phyloP scores from a whole-genome alignment of 2,113 vertebrate genomes.

The Ivindomyrus marchei region DNA sequence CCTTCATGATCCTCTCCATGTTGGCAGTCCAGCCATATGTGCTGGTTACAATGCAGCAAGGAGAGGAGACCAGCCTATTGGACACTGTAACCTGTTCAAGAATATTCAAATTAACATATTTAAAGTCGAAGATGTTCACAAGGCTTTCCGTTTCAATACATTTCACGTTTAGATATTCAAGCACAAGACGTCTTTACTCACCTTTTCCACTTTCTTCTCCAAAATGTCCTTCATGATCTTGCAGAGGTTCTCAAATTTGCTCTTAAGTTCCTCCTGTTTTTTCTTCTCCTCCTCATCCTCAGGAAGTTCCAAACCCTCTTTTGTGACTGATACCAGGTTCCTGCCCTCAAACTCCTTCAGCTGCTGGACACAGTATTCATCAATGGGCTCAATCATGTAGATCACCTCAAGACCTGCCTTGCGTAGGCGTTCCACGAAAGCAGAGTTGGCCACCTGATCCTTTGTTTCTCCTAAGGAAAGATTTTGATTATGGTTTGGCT shows the following conservation, averaged over 20 bases:
- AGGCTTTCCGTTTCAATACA: background rate
- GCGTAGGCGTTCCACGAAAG: conserved; percentile 71
- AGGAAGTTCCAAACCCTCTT: conserved; percentile 74
- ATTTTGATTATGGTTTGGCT: background rate
- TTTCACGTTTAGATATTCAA: background rate
- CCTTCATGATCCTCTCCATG: conserved; percentile 81
- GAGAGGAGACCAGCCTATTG: conserved; percentile 70
- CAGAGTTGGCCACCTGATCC: conserved; percentile 73
- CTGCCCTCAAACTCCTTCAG: conserved; percentile 77
- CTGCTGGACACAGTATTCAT: conserved; percentile 76
- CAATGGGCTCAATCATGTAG: conserved; percentile 77
- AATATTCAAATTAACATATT: background rate
- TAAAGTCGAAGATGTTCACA: background rate
- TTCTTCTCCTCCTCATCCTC: conserved; percentile 78
- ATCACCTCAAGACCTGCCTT: conserved; percentile 74
- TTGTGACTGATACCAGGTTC: conserved; percentile 74
- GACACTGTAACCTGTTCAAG: conserved; percentile 65
- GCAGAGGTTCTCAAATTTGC: conserved; percentile 72
- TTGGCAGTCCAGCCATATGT: conserved; percentile 76
- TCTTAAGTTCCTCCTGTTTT: conserved; percentile 72
- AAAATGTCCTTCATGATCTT: conserved; percentile 80
- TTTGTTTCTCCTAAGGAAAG: conserved; percentile 66
- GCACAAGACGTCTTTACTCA: conserved; percentile 27
- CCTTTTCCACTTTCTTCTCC: conserved; percentile 80
- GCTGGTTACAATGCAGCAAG: conserved; percentile 67